Conservation (phyloP, 1,140 invertebrate species). For the Dendroctonus ponderosae region DNA sequence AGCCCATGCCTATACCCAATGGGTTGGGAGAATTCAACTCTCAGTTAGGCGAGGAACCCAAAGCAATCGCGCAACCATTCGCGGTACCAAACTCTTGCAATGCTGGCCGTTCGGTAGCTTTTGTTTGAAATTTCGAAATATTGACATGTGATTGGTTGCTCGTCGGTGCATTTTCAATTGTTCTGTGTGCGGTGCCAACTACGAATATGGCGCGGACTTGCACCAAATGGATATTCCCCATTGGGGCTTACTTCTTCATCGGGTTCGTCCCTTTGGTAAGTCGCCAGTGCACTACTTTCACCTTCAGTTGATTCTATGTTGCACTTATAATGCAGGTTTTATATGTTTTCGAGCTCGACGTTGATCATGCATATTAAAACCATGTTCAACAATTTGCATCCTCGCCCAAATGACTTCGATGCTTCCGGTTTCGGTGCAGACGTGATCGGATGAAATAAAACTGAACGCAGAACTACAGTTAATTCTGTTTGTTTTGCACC, state of each 20-base stretch:
- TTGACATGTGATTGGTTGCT: slow-evolving; percentile 19
- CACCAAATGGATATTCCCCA: slow-evolving; percentile 3
- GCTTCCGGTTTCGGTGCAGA: too few relatives aligned
- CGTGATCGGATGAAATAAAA: too few relatives aligned
- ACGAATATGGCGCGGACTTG: neutral
- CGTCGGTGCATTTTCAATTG: slow-evolving; percentile 6
- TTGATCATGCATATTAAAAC: too few relatives aligned
- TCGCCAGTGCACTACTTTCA: neutral
- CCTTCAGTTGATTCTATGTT: neutral
- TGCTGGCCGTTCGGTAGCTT: slow-evolving; percentile 6
- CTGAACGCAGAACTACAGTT: too few relatives aligned
- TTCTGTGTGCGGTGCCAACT: neutral
- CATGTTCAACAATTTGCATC: too few relatives aligned
- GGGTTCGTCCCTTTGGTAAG: slow-evolving; percentile 13
- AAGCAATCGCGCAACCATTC: slow-evolving; percentile 21
- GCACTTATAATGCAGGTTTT: too few relatives aligned
- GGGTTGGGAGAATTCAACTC: slow-evolving; percentile 16
- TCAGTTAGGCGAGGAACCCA: slow-evolving; percentile 10
- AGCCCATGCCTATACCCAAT: slow-evolving; percentile 7
- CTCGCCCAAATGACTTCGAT: too few relatives aligned
- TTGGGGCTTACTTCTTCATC: slow-evolving; percentile 1
- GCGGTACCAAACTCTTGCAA: slow-evolving; percentile 10
- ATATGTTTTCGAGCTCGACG: too few relatives aligned
- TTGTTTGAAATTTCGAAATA: slow-evolving; percentile 15
- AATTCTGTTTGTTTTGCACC: too few relatives aligned